A percentile compares a stretch with the other conserved stretches of the same genome.
Conservation (phyloP, 2,797 vertebrate species). For the Tadarida brasiliensis region DNA sequence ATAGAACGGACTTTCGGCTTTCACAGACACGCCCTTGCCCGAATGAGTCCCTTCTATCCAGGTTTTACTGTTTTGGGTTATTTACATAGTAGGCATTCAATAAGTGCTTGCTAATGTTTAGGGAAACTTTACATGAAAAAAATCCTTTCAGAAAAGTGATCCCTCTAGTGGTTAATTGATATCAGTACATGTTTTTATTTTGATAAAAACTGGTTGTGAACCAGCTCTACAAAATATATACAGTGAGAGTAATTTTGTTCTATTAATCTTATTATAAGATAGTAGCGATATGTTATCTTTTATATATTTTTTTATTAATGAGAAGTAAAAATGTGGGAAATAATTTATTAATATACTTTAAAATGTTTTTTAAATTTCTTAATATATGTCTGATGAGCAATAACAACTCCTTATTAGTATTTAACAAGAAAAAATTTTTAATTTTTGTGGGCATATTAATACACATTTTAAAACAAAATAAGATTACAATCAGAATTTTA, state of each 20-base stretch:
- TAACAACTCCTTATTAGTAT: neutral
- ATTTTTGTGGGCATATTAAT: neutral
- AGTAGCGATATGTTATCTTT: neutral
- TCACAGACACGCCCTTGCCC: no score
- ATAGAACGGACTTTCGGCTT: no score
- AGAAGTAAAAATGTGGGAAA: neutral
- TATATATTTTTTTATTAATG: neutral
- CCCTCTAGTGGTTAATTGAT: constrained; percentile 68
- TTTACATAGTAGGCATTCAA: neutral
- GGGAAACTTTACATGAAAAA: neutral
- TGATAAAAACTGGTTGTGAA: neutral
- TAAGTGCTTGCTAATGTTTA: neutral
- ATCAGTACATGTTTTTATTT: neutral
- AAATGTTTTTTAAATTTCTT: neutral
- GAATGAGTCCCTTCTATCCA: no score
- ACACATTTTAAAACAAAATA: neutral
- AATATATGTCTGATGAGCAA: neutral
- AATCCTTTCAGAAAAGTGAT: constrained; percentile 63
- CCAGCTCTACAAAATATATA: neutral
- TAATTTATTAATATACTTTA: neutral
- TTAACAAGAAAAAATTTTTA: neutral
- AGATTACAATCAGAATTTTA: neutral
- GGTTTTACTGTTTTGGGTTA: neutral
- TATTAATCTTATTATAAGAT: neutral
- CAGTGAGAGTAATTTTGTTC: neutral